Base-by-base conservation (phyloP, 2,113 vertebrate genomes). In the Seriola rivoliana region DNA sequence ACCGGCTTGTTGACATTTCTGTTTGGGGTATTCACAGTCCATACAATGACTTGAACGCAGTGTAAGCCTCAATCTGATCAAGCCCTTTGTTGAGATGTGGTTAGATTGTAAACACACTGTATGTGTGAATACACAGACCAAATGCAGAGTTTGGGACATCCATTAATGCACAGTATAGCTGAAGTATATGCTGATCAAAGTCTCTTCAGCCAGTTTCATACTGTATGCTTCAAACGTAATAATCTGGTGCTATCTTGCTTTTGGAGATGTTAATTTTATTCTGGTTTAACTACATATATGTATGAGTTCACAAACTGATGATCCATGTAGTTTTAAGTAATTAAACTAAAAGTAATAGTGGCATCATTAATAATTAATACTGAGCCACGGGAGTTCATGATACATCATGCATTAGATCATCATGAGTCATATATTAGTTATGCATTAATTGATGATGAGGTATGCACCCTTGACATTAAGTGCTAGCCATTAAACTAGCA, bases 401-500 rank as follows among this genome's bases (percentile, higher is more conserved):
- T 50, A 74, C 75, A 77, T 82, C 36, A 69, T 65, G 78, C 70
- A 81, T 78, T 75, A 44, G 57, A 62, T 46, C 29, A 64, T 17
- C 29, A 71, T 57, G 78, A 81, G 32, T 81, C 48, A 54, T 69
- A 65, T 71, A 85, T 79, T 78, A 73, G 67, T 59, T 21, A 42
- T 54, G 52, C 16, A 70, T 84, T 44, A 65, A 81, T 82, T 50
- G 69, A 57, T 57, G 32, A 86, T 67, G 19, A 71, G 16, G 38
- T 58, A 55, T 42, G 25, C 6, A 62, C 68, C 72, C 58, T 55
- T 74, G 54, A 78, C 72, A 78, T 70, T 73, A 55, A 52, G 32
- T 50, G 42, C 55, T 54, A 29, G 1, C 54, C 78, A 85, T 62
- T 66, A 54, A 36, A 63, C 4, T 40, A 12, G 32, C 34, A 36